phyloP scores from a whole-genome alignment of 1,140 invertebrate genomes.

The Steinernema feltiae region DNA sequence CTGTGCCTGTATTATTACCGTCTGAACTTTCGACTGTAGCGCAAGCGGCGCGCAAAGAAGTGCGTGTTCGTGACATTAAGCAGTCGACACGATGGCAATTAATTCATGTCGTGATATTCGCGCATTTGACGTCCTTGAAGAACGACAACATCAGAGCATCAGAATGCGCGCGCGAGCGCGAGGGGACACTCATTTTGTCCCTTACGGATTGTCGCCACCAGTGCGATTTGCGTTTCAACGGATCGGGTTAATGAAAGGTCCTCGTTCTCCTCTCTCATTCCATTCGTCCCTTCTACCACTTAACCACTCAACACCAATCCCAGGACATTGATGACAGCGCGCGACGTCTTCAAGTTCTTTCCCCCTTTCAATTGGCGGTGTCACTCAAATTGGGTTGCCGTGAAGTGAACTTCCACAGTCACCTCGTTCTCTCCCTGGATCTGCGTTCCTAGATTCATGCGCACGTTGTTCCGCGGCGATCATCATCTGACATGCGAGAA shows the following conservation, averaged over 20 bases:
- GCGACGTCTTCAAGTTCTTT: slow-evolving; percentile 6
- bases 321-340: too few relatives aligned
- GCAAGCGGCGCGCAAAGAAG: not conserved
- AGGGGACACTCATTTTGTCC: not conserved
- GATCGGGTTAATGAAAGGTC: slow-evolving; percentile 15
- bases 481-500: slow-evolving; percentile 9
- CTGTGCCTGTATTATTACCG: not conserved
- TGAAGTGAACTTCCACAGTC: not conserved
- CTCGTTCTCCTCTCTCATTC: not conserved
- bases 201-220: not conserved
- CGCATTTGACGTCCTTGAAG: slow-evolving; percentile 13
- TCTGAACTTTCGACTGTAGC: slow-evolving; percentile 3
- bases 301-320: not conserved
- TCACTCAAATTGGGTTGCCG: slow-evolving; percentile 2
- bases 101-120: slow-evolving; percentile 15
- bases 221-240: slow-evolving; percentile 6
- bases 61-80: not conserved
- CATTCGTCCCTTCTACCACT: not conserved
- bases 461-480: not conserved
- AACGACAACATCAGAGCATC: not conserved
- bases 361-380: not conserved
- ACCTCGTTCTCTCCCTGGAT: not conserved
- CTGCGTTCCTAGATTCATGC: not conserved
- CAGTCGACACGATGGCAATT: slow-evolving; percentile 10
- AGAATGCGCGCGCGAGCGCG: slow-evolving; percentile 4